Evolutionary conservation across 1,140 invertebrate species (phyloP), one percentile per base, ranked within the genome.

Genomic region (Drosophila jambulina): DNA sequence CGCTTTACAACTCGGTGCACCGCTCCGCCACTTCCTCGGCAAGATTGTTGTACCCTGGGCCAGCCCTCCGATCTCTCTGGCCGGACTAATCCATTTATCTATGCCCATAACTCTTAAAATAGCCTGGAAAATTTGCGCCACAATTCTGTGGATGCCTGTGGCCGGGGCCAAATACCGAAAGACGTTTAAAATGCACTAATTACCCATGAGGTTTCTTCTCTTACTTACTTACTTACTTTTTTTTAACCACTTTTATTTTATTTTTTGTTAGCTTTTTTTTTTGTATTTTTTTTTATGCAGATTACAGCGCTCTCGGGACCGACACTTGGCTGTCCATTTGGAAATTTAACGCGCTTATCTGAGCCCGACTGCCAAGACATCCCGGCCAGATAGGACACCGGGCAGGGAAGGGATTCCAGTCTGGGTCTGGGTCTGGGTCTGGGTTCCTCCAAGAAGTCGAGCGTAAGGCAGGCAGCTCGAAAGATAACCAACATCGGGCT

Each of bases 71-170:
- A 53, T 51, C 63, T 45, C 19, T 38, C 21, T 7, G 21, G 12
- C 43, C 6, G 43, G 67, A 76, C 85, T 91, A 91, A 91, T 91
- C 88, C 88, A 90, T 91, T 91, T 91, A 91, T 91, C 88, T 91
- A 91, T 91, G 90, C 82, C 79, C 85, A 90, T 91, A 91, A 86
- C 84, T 83, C 84, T 91, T 91, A 91, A 88, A 91, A 91, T 91
- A 91, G 90, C 72, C 82, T 82, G 79, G 76, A 91, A 86, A 91
- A 90, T 87, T 74, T 74, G 68, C 70, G 51, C 67, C 69, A 59
- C 69, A 59, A 72, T 70, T 71, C 69, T 57, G 65, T 32, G 67
- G 61, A 45, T 49, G 69, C 69, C 43, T 72, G 79, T 58, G 59
- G 79, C 49, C 57, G 82, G 54, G 67, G 60, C 72, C 75, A 70